Base-by-base conservation (phyloP, 37 sponge, comb jelly and placozoan genomes). In the Ianthella basta region DNA sequence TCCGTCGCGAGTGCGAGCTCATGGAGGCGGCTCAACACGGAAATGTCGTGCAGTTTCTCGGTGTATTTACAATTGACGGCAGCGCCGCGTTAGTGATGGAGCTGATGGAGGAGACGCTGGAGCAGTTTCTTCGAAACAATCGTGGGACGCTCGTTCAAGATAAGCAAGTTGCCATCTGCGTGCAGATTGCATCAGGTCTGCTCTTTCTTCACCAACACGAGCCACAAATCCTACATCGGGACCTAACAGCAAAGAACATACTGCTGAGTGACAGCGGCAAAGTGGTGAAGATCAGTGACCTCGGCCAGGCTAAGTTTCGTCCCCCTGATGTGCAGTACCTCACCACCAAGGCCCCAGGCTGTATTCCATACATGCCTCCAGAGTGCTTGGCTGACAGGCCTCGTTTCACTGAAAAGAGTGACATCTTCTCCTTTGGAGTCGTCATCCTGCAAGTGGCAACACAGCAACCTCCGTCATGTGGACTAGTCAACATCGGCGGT, bases 291-390 rank as follows among this genome's bases (percentile, higher is more conserved):
- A 69, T 69, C 29, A 69, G 70, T 30, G 70, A 69, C 34, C 70
- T 69, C 34, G 70, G 70, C 4, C 70, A 69, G 34, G 70, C 70
- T 6, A 69, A 69, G 34, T 69, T 32, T 6, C 70, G 70, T 69
- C 70, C 70, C 29, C 10, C 70, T 35, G 34, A 40, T 67, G 41
- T 50, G 38, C 67, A 34, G 41, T 64, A 33, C 83, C 83, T 39
- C 66, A 65, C 83, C 25, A 56, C 39, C 36, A 27, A 1, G 24
- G 67, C 66, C 64, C 67, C 68, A 60, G 83, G 69, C 14, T 64
- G 67, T 66, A 34, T 39, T 44, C 67, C 24, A 30, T 69, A 69
- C 70, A 69, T 69, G 70, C 70, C 70, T 69, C 70, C 70, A n/a
- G 70, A 69, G 70, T 69, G 70, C 34, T 30, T 69, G 70, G 70